These are phyloP conservation scores for Pelecanus crispus DNA, from an alignment of 2,113 vertebrate genomes.

Conservation along the genomic window DNA sequence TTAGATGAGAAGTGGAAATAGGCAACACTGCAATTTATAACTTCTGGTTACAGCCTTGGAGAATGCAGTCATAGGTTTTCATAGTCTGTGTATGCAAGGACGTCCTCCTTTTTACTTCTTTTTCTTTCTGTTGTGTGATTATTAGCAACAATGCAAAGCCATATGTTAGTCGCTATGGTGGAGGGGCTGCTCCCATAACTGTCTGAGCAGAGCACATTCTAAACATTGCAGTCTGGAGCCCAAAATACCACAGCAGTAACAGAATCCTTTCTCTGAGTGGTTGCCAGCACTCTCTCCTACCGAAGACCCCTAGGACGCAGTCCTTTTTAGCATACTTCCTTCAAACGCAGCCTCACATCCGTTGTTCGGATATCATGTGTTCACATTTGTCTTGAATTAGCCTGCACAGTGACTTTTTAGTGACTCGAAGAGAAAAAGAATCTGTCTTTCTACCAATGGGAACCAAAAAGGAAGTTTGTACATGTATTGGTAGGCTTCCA, in stretches of 20 bases:
- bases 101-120: background rate
- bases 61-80: background rate
- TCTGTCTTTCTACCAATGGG: background rate
- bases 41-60: background rate
- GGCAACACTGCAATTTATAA: background rate
- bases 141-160: constrained; percentile 27
- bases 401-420: background rate
- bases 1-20: background rate
- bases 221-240: constrained; percentile 12
- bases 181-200: constrained; percentile 19
- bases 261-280: constrained; percentile 10
- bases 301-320: background rate
- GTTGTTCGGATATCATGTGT: background rate
- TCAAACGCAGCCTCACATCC: background rate
- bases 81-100: background rate
- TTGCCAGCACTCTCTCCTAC: constrained; percentile 6
- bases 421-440: background rate
- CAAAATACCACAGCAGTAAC: constrained; percentile 22
- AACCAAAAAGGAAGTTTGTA: background rate
- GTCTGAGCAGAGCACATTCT: constrained; percentile 49
- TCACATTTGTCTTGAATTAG: constrained; percentile 28
- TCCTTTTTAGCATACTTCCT: background rate
- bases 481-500: constrained; percentile 12
- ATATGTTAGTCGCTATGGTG: background rate
- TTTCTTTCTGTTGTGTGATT: constrained; percentile 12